Base-by-base conservation (phyloP, 2,113 vertebrate species). In the Aldabrachelys gigantea region DNA sequence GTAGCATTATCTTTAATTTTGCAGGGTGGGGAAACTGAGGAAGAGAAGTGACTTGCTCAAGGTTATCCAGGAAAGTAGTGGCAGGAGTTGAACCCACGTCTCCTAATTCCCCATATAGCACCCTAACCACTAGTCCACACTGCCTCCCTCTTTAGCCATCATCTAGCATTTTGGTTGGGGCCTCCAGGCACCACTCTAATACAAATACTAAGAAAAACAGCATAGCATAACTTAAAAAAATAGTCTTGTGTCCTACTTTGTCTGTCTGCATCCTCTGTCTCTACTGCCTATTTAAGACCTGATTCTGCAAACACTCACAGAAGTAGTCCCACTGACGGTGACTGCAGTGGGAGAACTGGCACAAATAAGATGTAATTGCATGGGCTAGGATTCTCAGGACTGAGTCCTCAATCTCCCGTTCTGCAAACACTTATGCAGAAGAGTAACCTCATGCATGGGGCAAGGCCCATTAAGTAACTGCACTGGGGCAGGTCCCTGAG, bases 401-500 rank as follows among this genome's bases (percentile, higher is more conserved):
- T 35, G 47, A 62, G 14, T 50, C 54, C 3, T 82, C 10, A 19
- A 24, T 10, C n/a, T 9, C n/a, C n/a, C 17, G 11, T 72, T 72
- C 69, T 38, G n/a, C 19, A 75, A 22, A 75, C 88, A 62, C 41
- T 8, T 59, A 87, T 29, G 22, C 50, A 47, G 35, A 5, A 11
- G 14, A 25, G 10, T 24, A 89, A 25, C 2, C 25, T 41, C 38
- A 38, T 41, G 8, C 79, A 57, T 27, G 69, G 41, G 41, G 50
- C 25, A 24, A 56, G 29, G 7, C 38, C 22, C 8, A 14, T 13
- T 24, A 35, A 19, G 0, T 1, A 89, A 38, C 31, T 75, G 38
- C 72, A 22, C n/a, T 41, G 72, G 22, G 44, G 29, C 17, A 1
- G 1, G 5, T 2, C 47, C 52, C 85, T 89, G 0, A 0, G 21